Base-by-base conservation (phyloP, 1,140 invertebrate species). In the Lordiphosa stackelbergi region DNA sequence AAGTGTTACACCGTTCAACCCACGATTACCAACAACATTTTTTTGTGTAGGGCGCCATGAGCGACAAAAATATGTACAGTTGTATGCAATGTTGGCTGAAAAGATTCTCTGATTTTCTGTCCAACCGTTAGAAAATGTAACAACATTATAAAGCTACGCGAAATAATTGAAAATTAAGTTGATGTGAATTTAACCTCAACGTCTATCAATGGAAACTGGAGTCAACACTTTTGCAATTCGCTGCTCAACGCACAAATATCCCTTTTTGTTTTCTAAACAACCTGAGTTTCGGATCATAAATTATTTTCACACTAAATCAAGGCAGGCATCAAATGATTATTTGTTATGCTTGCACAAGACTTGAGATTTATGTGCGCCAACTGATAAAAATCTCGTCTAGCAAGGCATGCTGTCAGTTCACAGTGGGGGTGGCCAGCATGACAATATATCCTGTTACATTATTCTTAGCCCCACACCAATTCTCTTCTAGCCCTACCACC, bases 261-360 rank as follows among this genome's bases (percentile, higher is more conserved):
- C 10, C 13, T 28, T 28, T 46, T 11, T 31, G 28, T 8, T 31
- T 31, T 13, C 7, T 34, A 34, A 34, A 12, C 24, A 5, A 49
- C 31, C 10, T 49, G 37, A 52, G 12, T 52, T 52, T n/a, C 9
- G n/a, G 35, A 28, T 41, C 24, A 46, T 72, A 46, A 78, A 69
- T 69, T 57, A 73, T 53, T 42, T 60, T 46, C 36, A 56, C 51
- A 36, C 35, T 54, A 64, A 69, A 64, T 69, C 66, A 70, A 62
- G 56, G 47, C 43, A 24, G 58, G 52, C 34, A 69, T 62, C 48
- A 60, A 72, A 62, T 61, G 55, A 73, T 69, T 62, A 60, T 71
- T 64, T 60, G 57, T 57, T 63, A 40, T 59, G 54, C 34, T 37
- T 36, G 40, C 51, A 35, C 41, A 38, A 52, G 40, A 19, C 48